Percentiles rank a stretch among this genome's conserved stretches.
Evolutionary conservation across 2,888 invertebrate species (phyloP).

Genomic region (Leucoma salicis): DNA sequence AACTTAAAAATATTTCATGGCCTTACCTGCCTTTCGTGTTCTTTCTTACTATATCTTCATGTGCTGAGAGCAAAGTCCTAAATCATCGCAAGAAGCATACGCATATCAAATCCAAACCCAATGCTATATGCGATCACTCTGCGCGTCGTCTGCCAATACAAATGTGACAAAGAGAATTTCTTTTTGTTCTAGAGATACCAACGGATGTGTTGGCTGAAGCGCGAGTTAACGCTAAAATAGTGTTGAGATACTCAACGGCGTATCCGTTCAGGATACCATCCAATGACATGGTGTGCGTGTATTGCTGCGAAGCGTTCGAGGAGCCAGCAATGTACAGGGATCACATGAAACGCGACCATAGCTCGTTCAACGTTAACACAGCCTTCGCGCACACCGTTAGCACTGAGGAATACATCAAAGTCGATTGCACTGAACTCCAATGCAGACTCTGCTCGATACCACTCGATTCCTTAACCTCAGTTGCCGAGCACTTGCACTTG

Average conservation of each 20-base stretch:
- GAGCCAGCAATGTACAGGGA: constrained; percentile 48
- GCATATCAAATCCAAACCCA: background rate
- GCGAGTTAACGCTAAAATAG: constrained; percentile 56
- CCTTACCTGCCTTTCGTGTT: too few relatives aligned
- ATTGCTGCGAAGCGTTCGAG: constrained; percentile 49
- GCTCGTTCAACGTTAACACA: constrained; percentile 41
- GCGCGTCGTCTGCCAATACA: constrained; percentile 14
- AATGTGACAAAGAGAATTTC: constrained; percentile 43
- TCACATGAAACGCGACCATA: constrained; percentile 54
- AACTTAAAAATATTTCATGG: too few relatives aligned
- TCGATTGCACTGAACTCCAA: constrained; percentile 54
- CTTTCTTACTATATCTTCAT: too few relatives aligned
- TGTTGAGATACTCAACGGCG: constrained; percentile 53
- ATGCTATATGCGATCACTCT: background rate
- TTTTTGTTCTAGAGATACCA: constrained; percentile 68
- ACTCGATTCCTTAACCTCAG: constrained; percentile 33
- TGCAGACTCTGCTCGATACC: constrained; percentile 48
- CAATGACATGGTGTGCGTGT: constrained; percentile 55
- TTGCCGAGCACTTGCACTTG: constrained; percentile 44
- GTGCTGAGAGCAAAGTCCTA: too few relatives aligned
- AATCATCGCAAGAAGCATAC: background rate
- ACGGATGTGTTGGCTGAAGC: constrained; percentile 50
- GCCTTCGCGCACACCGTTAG: constrained; percentile 44
- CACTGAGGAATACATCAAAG: constrained; percentile 39
- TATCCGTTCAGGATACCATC: constrained; percentile 58